phyloP scores from a whole-genome alignment of 2,113 vertebrate genomes.

The Garra rufa region DNA sequence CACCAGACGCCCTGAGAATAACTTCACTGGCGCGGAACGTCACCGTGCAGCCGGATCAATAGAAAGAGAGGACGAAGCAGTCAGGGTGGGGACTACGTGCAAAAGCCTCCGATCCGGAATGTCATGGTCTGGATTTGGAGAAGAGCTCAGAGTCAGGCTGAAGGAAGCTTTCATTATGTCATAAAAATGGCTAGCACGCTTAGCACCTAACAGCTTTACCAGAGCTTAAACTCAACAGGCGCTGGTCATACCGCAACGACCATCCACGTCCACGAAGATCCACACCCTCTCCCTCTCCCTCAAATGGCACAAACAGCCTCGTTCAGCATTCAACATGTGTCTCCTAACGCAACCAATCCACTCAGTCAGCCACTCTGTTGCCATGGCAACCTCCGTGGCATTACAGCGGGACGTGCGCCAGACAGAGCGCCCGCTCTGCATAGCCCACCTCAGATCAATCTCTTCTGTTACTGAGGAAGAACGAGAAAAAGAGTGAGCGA shows the following conservation, averaged over 20 bases:
- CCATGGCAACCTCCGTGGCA: conserved; percentile 39
- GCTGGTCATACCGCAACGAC: background rate
- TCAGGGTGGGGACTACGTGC: background rate
- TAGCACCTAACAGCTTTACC: conserved; percentile 27
- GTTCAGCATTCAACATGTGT: conserved; percentile 40
- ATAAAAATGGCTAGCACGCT: conserved; percentile 3
- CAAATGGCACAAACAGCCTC: background rate
- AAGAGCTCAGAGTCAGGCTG: conserved; percentile 42
- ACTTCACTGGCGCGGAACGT: background rate
- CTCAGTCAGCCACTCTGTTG: conserved; percentile 36
- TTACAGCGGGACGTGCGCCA: conserved; percentile 4
- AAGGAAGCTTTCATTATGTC: conserved; percentile 41
- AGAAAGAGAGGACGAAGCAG: background rate
- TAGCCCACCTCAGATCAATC: conserved; percentile 44
- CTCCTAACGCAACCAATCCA: conserved; percentile 30
- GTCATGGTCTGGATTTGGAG: conserved; percentile 34
- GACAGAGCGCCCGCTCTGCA: conserved; percentile 26
- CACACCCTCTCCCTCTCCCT: background rate
- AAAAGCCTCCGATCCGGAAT: background rate
- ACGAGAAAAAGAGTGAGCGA: background rate
- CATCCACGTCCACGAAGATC: background rate
- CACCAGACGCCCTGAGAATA: background rate
- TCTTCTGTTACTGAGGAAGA: conserved; percentile 29
- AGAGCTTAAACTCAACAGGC: conserved; percentile 23
- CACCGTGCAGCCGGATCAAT: background rate